phyloP scores from a whole-genome alignment of 1,140 invertebrate genomes.

The Ruditapes philippinarum region DNA sequence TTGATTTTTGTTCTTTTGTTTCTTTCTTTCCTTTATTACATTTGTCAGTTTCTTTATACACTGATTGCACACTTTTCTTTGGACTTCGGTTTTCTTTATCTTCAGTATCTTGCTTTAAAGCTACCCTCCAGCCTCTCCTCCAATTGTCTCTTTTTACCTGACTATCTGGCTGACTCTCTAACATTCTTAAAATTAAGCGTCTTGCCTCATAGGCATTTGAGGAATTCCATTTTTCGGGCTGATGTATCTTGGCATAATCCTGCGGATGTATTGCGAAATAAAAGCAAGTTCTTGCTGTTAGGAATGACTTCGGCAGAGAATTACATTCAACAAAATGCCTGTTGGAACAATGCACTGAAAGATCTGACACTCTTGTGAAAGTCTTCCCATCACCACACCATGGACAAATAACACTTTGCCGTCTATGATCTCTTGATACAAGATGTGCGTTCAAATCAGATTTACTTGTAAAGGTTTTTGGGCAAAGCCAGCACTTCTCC shows the following conservation, averaged over 20 bases:
- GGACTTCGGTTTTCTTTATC: no score
- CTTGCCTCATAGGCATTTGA: background rate
- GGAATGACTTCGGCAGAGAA: background rate
- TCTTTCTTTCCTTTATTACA: no score
- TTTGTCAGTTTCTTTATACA: no score
- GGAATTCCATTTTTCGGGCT: background rate
- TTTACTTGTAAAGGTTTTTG: background rate
- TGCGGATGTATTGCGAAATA: conserved; percentile 8
- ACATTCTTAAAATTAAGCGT: background rate
- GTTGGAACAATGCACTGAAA: background rate
- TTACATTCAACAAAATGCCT: background rate
- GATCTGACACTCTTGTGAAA: background rate
- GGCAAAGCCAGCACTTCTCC: background rate
- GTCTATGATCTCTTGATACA: background rate
- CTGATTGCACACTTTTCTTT: no score
- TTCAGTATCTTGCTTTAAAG: background rate
- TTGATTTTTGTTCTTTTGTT: no score
- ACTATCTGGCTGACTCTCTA: background rate
- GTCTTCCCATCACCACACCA: background rate
- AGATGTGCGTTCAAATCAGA: background rate
- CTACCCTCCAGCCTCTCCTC: background rate
- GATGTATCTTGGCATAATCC: background rate
- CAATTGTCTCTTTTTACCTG: background rate
- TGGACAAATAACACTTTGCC: background rate
- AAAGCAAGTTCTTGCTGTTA: background rate